These are phyloP conservation scores for Prosopocoilus inquinatus DNA, from an alignment of 2,888 invertebrate species.

Conservation along the genomic window DNA sequence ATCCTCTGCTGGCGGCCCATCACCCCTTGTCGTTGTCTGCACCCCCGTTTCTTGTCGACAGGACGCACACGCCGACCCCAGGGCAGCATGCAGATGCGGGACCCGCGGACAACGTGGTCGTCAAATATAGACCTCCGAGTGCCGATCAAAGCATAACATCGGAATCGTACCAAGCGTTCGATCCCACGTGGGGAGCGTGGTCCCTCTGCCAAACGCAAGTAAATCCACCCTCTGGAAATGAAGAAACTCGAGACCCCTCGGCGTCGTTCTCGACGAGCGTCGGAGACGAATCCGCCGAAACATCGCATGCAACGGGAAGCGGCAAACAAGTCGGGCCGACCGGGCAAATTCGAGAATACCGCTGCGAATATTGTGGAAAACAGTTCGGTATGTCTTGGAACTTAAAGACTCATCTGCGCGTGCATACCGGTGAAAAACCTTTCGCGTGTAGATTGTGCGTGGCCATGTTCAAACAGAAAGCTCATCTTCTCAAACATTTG, in stretches of 20 bases:
- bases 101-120: constrained; percentile 58
- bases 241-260: constrained; percentile 37
- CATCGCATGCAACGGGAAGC: constrained; percentile 49
- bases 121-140: constrained; percentile 66
- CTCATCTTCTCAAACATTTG: constrained; percentile 81
- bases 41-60: constrained; percentile 66
- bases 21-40: constrained; percentile 72
- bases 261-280: constrained; percentile 42
- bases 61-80: constrained; percentile 61
- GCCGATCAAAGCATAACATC: constrained; percentile 61
- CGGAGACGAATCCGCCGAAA: constrained; percentile 43
- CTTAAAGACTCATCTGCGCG: constrained; percentile 82
- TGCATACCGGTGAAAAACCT: constrained; percentile 86
- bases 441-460: constrained; percentile 87
- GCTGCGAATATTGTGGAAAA: constrained; percentile 86
- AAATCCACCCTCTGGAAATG: constrained; percentile 48
- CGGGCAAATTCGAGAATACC: constrained; percentile 75
- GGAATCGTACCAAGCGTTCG: constrained; percentile 51
- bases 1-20: constrained; percentile 60
- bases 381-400: constrained; percentile 94
- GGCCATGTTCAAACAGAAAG: constrained; percentile 90
- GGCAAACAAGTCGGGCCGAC: constrained; percentile 55
- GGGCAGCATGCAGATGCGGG: constrained; percentile 47
- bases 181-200: constrained; percentile 65
- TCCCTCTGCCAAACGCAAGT: constrained; percentile 64